Percentiles rank a stretch among this genome's conserved stretches.
These are phyloP conservation scores for Dysidea cf. avara DNA, from an alignment of 37 sponge, comb jelly and placozoan species.

Conservation along the genomic window DNA sequence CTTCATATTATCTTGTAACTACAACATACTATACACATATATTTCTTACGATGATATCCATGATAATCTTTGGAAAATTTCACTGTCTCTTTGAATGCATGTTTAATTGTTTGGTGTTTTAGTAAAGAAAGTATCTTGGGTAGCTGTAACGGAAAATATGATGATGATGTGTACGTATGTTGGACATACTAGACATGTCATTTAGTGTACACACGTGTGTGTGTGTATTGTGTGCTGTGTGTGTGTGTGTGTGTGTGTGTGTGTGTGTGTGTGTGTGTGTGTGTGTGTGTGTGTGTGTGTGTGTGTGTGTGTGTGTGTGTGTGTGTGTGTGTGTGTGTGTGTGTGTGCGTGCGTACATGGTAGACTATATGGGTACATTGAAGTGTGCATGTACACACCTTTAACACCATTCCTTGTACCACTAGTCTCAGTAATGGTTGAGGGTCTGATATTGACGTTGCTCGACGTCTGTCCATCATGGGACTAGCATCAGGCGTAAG, in stretches of 20 bases:
- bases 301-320: neutral
- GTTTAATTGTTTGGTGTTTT: too few species aligned
- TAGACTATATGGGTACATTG: neutral
- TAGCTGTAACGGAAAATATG: too few species aligned
- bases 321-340: constrained; percentile 7
- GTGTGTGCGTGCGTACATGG: constrained; percentile 28
- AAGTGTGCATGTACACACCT: constrained; percentile 4
- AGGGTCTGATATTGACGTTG: constrained; percentile 39
- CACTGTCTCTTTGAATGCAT: too few species aligned
- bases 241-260: neutral
- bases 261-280: constrained; percentile 7
- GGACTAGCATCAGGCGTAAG: constrained; percentile 40
- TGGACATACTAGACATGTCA: too few species aligned
- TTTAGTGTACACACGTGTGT: too few species aligned
- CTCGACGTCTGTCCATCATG: neutral
- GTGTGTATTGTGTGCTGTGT: too few species aligned
- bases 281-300: constrained; percentile 11
- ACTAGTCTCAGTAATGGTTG: constrained; percentile 40
- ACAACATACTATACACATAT: too few species aligned
- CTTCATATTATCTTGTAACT: too few species aligned
- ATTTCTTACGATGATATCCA: too few species aligned
- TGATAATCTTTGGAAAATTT: too few species aligned
- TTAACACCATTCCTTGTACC: constrained; percentile 27
- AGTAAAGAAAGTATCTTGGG: too few species aligned
- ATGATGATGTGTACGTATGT: too few species aligned